Base-by-base conservation (phyloP, 2,888 invertebrate genomes). In the Volucella inflata region DNA sequence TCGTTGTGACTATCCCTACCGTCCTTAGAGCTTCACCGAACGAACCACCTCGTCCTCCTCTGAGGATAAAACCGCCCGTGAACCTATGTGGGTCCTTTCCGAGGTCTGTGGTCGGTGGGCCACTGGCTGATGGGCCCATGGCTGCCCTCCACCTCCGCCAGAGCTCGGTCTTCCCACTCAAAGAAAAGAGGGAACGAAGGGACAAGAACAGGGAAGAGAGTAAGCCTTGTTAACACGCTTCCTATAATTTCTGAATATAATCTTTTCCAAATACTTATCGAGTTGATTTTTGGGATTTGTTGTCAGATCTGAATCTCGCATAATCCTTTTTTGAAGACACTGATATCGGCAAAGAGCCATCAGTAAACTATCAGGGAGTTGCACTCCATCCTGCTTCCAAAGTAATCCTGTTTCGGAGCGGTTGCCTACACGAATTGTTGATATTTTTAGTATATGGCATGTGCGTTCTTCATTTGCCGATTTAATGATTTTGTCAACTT, bases 301-400 rank as follows among this genome's bases (percentile, higher is more conserved):
- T 17, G 70, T 68, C 6, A 84, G 30, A 0, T 44, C 53, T 0
- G 14, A 2, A 40, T 88, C 81, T 40, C 67, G 70, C 11, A 30
- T 38, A 12, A 88, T 44, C 62, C 77, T 88, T 65, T 64, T 74
- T 36, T 87, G 85, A 12, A 88, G 48, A n/a, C 84, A 87, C 21
- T 53, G 16, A 17, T 82, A 55, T 40, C 88, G 76, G 44, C 55
- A 70, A 0, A 83, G 57, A 8, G 87, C 88, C 77, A 83, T 87
- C 1, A 14, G 48, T 9, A 67, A 70, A 59, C 88, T 89, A 16
- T 89, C 74, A 44, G 88, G 88, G n/a, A 89, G 42, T 12, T 60
- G 68, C 38, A 80, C 62, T 51, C 78, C 40, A 2, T 87, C 71
- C 0, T 82, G 72, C 36, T 85, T 87, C 88, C 88, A 89, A 0